A percentile compares a stretch with the other conserved stretches of the same genome.
These are phyloP conservation scores for Clanis bilineata DNA, from an alignment of 2,888 invertebrate species.

Conservation along the genomic window DNA sequence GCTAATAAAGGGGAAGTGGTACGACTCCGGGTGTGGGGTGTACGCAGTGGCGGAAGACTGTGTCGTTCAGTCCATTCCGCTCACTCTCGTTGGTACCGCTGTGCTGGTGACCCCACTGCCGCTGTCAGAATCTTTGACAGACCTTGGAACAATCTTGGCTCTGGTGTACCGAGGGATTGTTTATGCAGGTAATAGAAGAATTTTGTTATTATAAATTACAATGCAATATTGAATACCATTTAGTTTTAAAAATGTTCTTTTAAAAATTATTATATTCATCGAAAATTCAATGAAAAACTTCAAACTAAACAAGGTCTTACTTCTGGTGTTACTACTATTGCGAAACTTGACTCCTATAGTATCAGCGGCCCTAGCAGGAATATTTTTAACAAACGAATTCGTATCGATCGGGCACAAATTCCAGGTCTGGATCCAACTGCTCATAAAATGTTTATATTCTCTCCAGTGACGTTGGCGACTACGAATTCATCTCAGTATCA, in stretches of 20 bases:
- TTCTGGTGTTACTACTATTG: too few relatives aligned
- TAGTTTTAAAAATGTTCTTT: too few relatives aligned
- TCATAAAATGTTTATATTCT: neutral
- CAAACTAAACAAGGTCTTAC: too few relatives aligned
- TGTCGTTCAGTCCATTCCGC: slow-evolving; percentile 83
- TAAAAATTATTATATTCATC: neutral
- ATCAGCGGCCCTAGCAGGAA: too few relatives aligned
- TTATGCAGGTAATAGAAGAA: slow-evolving; percentile 83
- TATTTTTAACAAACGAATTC: too few relatives aligned
- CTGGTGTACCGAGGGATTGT: slow-evolving; percentile 89
- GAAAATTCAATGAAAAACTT: too few relatives aligned
- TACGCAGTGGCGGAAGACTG: slow-evolving; percentile 84
- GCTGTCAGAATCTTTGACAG: slow-evolving; percentile 88
- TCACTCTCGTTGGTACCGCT: slow-evolving; percentile 86
- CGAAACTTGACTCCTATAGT: too few relatives aligned
- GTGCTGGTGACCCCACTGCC: slow-evolving; percentile 87
- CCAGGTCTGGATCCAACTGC: neutral
- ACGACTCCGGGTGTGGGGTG: slow-evolving; percentile 87
- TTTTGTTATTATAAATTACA: too few relatives aligned
- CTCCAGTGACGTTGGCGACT: slow-evolving; percentile 74
- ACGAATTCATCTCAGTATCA: slow-evolving; percentile 89
- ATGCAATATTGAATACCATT: too few relatives aligned
- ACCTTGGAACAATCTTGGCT: slow-evolving; percentile 84
- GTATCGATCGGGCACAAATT: too few relatives aligned
- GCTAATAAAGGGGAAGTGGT: slow-evolving; percentile 91